phyloP scores from a whole-genome alignment of 2,797 vertebrate species.

The Pantherophis vulpinus region DNA sequence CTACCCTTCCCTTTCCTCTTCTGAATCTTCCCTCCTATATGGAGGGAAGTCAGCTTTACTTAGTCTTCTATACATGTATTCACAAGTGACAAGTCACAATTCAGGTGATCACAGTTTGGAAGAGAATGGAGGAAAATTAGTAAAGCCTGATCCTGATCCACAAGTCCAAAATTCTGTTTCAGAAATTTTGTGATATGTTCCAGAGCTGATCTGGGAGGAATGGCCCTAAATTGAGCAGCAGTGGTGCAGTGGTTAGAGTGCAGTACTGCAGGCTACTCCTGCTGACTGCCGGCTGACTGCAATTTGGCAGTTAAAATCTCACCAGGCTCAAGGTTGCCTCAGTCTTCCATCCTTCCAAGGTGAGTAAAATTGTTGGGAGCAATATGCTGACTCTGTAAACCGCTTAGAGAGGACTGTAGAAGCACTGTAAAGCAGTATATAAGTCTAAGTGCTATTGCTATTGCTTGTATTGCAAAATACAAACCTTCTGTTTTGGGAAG shows the following conservation, averaged over 20 bases:
- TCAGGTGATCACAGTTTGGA: neutral
- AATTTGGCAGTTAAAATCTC: too few species aligned
- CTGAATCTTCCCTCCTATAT: neutral
- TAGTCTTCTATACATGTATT: neutral
- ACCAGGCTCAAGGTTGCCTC: too few species aligned
- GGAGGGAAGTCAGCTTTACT: neutral
- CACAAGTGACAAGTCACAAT: neutral
- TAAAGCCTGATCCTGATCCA: neutral
- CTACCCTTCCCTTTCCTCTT: neutral
- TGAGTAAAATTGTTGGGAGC: too few species aligned
- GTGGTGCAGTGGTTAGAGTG: too few species aligned
- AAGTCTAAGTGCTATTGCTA: too few species aligned
- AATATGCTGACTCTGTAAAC: too few species aligned
- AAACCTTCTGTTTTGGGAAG: conserved; percentile 18
- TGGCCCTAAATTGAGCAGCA: neutral
- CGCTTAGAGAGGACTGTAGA: too few species aligned
- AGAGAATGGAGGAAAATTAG: neutral
- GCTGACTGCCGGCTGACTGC: too few species aligned
- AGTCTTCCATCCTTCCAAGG: too few species aligned
- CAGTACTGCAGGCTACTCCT: too few species aligned
- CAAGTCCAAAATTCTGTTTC: neutral
- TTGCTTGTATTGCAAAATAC: neutral
- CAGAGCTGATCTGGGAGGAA: neutral
- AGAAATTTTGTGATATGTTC: neutral
- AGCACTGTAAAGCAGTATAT: too few species aligned